Base-by-base conservation (phyloP, 2,888 invertebrate species). In the Leptothorax acervorum region DNA sequence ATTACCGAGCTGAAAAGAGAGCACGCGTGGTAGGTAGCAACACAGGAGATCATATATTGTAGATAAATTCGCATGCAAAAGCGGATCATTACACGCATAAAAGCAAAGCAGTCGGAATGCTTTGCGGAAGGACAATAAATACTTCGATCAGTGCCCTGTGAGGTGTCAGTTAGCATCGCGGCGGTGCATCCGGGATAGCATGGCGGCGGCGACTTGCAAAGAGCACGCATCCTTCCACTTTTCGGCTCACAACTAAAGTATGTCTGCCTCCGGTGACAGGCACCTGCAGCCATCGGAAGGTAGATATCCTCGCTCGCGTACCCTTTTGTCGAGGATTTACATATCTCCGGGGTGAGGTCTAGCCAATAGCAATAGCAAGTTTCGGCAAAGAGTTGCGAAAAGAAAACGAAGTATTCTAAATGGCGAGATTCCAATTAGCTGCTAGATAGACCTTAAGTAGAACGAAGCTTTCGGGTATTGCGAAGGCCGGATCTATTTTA, bases 121-220 rank as follows among this genome's bases (percentile, higher is more conserved):
- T 53, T 18, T 75, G 70, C 79, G 82, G 55, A 82, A 68, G 48
- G 86, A 93, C 93, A 94, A 94, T 94, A 94, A 94, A 94, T 94
- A 94, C 94, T 94, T 94, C 94, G 92, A 94, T 94, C 94, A 94
- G 93, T 90, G 91, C 92, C 93, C 93, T 93, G 94, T 94, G 92
- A 94, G 94, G 94, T 93, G 94, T 94, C 94, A 94, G 94, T 94
- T 94, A 94, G 93, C 90, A 92, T 92, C 92, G 89, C 89, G 91
- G 91, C 91, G 91, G 91, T 92, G 90, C 89, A 82, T 90, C 79
- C 87, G 76, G 89, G 93, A 93, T 92, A 92, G 92, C 87, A 63
- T 39, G 68, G 90, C 86, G 92, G 93, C 94, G 94, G 94, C 92
- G 91, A 92, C 87, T 91, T 89, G 92, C 94, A 94, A 94, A 90